Base-by-base conservation (phyloP, 92 coral and sea anemone genomes). In the Chrysogorgia sp. region DNA sequence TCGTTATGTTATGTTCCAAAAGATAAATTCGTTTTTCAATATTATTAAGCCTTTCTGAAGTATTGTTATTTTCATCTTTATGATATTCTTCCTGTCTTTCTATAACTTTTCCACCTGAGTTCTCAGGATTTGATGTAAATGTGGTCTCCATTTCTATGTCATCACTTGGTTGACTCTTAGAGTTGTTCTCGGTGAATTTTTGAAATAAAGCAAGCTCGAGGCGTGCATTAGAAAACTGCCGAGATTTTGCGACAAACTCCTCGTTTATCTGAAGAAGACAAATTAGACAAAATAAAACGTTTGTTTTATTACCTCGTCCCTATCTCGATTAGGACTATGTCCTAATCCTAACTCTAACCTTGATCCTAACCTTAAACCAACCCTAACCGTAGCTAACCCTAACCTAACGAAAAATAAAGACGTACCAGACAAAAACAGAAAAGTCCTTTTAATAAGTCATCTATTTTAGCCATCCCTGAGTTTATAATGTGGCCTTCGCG, bases 181-280 rank as follows among this genome's bases (percentile, higher is more conserved):
- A 17, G 79, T 58, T 34, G 19, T 47, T 34, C 33, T 50, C n/a
- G 7, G 56, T 10, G 55, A 72, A 72, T 20, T 34, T 34, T 19
- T 56, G 79, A 37, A 72, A 72, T 31, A 65, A 72, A 8, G 63
- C 58, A 32, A 72, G 79, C 23, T 72, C 79, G 35, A 17, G 50
- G 19, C 79, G 64, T 26, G 79, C 79, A 55, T 72, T 53, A 29
- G 79, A 53, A 56, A 72, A 72, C 30, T 65, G 79, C 34, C 41
- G 50, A 14, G 65, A 24, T 53, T 65, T 58, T 33, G 17, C 79
- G 2, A 40, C 32, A 30, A 72, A 31, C 15, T 55, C 79, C n/a
- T 72, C 79, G 53, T 55, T 56, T 31, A 26, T 41, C 79, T 72
- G 55, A 31, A 55, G 17, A 47, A 59, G 25, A 59, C 65, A 34